A percentile compares a stretch with the other conserved stretches of the same genome.
Conservation (phyloP, 2,888 invertebrate species). For the Archaeoteleia sp. region DNA sequence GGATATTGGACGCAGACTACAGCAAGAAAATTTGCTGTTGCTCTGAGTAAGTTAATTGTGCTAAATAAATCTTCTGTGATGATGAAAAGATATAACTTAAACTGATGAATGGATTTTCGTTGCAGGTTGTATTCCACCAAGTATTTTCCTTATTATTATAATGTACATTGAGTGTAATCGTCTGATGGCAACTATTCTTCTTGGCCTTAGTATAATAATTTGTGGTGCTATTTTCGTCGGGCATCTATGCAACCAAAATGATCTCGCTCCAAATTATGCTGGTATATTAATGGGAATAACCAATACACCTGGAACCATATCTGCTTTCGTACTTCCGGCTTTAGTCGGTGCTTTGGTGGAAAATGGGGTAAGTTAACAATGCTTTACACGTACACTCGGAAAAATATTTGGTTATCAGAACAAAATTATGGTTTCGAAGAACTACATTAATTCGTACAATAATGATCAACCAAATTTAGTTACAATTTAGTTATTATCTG, state of each 20-base stretch:
- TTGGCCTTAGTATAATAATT: slow-evolving; percentile 64
- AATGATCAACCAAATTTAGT: no score
- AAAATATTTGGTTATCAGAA: no score
- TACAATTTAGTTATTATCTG: no score
- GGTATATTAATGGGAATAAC: slow-evolving; percentile 73
- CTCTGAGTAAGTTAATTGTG: slow-evolving; percentile 68
- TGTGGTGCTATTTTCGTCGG: slow-evolving; percentile 70
- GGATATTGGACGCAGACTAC: slow-evolving; percentile 67
- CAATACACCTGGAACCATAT: slow-evolving; percentile 71
- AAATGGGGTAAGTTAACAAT: slow-evolving; percentile 66
- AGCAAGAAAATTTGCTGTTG: slow-evolving; percentile 69
- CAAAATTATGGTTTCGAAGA: no score
- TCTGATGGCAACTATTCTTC: slow-evolving; percentile 56
- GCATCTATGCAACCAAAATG: slow-evolving; percentile 70
- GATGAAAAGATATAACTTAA: no score
- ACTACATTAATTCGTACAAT: no score
- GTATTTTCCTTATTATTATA: slow-evolving; percentile 63
- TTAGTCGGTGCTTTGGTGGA: slow-evolving; percentile 65
- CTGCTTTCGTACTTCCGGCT: slow-evolving; percentile 68
- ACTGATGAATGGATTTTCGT: slow-evolving; percentile 23
- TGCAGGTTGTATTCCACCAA: slow-evolving; percentile 66
- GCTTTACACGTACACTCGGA: no score
- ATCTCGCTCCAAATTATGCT: slow-evolving; percentile 71
- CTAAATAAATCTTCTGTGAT: no score
- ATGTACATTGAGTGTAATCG: slow-evolving; percentile 67